phyloP scores from a whole-genome alignment of 2,113 vertebrate genomes.

The Caranx ignobilis region DNA sequence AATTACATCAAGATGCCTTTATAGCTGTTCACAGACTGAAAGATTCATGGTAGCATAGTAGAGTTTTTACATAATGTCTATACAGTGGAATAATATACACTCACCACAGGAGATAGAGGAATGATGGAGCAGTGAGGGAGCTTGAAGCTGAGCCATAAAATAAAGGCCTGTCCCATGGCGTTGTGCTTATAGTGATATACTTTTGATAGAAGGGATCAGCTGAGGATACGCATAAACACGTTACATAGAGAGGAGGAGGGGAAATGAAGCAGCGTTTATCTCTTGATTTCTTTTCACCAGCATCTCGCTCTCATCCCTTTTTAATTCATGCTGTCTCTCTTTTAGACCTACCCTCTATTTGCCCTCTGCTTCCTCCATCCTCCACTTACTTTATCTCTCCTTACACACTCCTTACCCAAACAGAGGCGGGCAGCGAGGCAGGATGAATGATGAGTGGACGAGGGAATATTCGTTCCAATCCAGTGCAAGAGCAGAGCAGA shows the following conservation, averaged over 20 bases:
- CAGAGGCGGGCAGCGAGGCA: constrained; percentile 19
- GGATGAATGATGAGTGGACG: constrained; percentile 55
- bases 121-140: constrained; percentile 20
- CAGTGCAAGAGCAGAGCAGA: constrained; percentile 18
- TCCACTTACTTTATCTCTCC: constrained; percentile 34
- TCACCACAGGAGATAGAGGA: constrained; percentile 37
- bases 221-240: constrained; percentile 40
- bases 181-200: constrained; percentile 29
- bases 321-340: constrained; percentile 18
- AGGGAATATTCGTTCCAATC: constrained; percentile 45
- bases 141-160: constrained; percentile 31
- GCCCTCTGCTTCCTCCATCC: constrained; percentile 17
- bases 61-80: constrained; percentile 30
- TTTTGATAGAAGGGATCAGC: constrained; percentile 50
- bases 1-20: constrained; percentile 9
- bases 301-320: constrained; percentile 10
- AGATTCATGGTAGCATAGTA: constrained; percentile 3
- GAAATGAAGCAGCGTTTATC: constrained; percentile 28
- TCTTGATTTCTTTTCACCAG: neutral
- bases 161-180: constrained; percentile 26
- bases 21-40: neutral
- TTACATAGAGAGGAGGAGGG: neutral
- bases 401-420: constrained; percentile 35
- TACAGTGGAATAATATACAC: neutral
- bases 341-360: constrained; percentile 17